These are phyloP conservation scores for Phrynosoma blainvillii DNA, from an alignment of 2,113 vertebrate genomes.

Conservation along the genomic window DNA sequence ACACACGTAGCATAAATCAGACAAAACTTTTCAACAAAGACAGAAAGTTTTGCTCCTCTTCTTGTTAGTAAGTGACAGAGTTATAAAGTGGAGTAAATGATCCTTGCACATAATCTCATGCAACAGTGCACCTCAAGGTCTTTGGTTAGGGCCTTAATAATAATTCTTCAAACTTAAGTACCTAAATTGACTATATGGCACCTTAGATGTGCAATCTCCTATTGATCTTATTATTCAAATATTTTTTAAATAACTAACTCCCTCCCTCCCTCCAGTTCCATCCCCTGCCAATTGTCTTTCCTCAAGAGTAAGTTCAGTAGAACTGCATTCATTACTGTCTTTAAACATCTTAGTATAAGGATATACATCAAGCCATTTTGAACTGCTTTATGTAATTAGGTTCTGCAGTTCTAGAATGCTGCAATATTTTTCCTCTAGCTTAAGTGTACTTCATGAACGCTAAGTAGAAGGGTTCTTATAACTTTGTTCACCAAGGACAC, in stretches of 20 bases:
- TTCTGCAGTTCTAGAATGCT: not conserved
- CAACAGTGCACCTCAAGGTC: conserved; percentile 79
- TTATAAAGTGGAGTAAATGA: conserved; percentile 78
- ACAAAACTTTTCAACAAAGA: conserved; percentile 49
- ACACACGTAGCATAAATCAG: conserved; percentile 57
- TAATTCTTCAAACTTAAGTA: conserved; percentile 63
- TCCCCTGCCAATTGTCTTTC: conserved; percentile 25
- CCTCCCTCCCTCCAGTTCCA: conserved; percentile 36
- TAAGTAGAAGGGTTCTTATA: not conserved
- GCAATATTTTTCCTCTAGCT: not conserved
- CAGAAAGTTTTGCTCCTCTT: conserved; percentile 59
- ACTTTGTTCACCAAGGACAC: conserved; percentile 25
- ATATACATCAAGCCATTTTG: conserved; percentile 24
- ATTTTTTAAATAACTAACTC: conserved; percentile 51
- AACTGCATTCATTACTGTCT: conserved; percentile 41
- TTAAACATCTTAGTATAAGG: conserved; percentile 34
- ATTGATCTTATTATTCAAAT: conserved; percentile 63
- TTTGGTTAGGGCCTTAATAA: conserved; percentile 75
- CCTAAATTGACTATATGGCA: conserved; percentile 57
- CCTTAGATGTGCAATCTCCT: conserved; percentile 7
- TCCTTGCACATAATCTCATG: conserved; percentile 79
- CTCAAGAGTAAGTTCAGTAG: conserved; percentile 46
- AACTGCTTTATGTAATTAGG: conserved; percentile 25
- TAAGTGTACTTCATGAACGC: not conserved
- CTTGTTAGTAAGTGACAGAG: conserved; percentile 51